phyloP scores from a whole-genome alignment of 2,113 vertebrate genomes.

The Hiodon tergisus region DNA sequence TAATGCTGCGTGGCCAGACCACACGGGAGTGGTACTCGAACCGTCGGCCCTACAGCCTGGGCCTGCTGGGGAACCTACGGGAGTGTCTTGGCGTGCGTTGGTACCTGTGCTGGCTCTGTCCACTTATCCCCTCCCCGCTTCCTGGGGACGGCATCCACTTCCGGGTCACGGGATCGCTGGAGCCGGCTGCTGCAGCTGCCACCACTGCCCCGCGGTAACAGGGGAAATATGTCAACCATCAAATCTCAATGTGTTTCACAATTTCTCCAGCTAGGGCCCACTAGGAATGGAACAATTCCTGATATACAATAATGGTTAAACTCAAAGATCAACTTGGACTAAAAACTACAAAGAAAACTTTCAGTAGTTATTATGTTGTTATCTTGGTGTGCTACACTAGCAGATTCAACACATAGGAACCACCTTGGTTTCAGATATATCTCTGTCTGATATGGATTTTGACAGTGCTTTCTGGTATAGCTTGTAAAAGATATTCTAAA shows the following conservation, averaged over 20 bases:
- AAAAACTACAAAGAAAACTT: too few species aligned
- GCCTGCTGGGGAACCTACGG: conserved; percentile 61
- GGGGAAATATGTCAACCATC: background rate
- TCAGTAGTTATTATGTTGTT: too few species aligned
- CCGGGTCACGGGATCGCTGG: conserved; percentile 56
- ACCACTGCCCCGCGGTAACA: conserved; percentile 23
- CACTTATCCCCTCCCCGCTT: conserved; percentile 71
- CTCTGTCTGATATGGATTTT: too few species aligned
- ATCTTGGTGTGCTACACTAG: too few species aligned
- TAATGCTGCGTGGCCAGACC: conserved; percentile 78
- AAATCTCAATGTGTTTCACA: background rate
- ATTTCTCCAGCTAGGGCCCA: background rate
- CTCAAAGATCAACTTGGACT: too few species aligned
- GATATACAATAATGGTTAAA: too few species aligned
- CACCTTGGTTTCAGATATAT: too few species aligned
- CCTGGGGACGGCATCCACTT: conserved; percentile 79
- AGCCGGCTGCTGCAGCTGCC: conserved; percentile 45
- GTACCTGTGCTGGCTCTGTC: conserved; percentile 77
- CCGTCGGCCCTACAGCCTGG: conserved; percentile 66
- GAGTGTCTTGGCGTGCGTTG: conserved; percentile 69
- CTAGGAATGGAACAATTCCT: background rate
- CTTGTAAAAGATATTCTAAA: background rate
- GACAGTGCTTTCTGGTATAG: too few species aligned
- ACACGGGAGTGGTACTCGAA: conserved; percentile 79
- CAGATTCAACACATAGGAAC: too few species aligned